These are phyloP conservation scores for Gibbula magus DNA, from an alignment of 2,888 invertebrate genomes.

Conservation along the genomic window DNA sequence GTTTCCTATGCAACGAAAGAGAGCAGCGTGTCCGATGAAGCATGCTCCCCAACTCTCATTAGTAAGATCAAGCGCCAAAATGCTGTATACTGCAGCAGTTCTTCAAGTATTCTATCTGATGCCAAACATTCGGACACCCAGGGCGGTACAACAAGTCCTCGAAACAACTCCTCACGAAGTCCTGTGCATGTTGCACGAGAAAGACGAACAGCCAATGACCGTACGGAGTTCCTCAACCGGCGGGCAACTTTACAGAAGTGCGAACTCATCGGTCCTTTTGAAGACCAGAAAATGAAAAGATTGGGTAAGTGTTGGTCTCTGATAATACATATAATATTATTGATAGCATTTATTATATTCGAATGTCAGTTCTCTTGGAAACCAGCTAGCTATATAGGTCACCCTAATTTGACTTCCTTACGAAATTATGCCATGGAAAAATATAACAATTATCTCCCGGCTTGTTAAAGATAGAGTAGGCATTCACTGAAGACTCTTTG, in stretches of 20 bases:
- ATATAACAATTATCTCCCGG: too few relatives aligned
- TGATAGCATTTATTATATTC: too few relatives aligned
- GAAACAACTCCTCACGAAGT: neutral
- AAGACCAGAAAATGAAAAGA: neutral
- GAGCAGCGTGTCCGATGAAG: slow-evolving; percentile 25
- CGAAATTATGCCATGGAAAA: too few relatives aligned
- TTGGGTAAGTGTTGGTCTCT: neutral
- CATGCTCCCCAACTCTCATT: slow-evolving; percentile 16
- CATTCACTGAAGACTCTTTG: too few relatives aligned
- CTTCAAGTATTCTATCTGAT: slow-evolving; percentile 55
- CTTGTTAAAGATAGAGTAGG: too few relatives aligned
- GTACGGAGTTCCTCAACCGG: neutral
- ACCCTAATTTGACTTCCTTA: too few relatives aligned
- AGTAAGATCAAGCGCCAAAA: slow-evolving; percentile 41
- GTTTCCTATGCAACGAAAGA: slow-evolving; percentile 29
- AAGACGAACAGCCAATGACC: neutral
- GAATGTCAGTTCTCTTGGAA: too few relatives aligned
- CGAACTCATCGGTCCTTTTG: slow-evolving; percentile 14
- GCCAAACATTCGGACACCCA: slow-evolving; percentile 31
- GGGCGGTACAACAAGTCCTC: slow-evolving; percentile 14
- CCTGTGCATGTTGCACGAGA: neutral
- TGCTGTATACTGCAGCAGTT: slow-evolving; percentile 50
- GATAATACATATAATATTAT: too few relatives aligned
- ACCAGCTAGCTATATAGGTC: too few relatives aligned
- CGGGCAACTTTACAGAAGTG: slow-evolving; percentile 25